These are phyloP conservation scores for Acronicta alni DNA, from an alignment of 2,888 invertebrate species.

Conservation along the genomic window DNA sequence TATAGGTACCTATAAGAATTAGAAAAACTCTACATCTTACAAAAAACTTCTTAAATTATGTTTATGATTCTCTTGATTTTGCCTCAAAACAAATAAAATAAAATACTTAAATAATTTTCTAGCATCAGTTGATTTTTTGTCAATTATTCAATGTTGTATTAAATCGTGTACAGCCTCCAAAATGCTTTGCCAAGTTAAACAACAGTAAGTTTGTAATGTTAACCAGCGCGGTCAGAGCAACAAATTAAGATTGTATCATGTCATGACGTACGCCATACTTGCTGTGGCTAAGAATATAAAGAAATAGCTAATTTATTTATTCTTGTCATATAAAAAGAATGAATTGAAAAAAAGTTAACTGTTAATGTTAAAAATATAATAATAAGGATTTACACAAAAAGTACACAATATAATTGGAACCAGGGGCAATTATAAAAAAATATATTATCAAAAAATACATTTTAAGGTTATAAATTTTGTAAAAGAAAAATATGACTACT, in stretches of 20 bases:
- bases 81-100: too few species aligned
- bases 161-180: conserved; percentile 51
- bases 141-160: conserved; percentile 40
- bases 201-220: conserved; percentile 59
- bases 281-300: conserved; percentile 59
- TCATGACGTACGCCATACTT: conserved; percentile 63
- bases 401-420: too few species aligned
- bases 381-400: too few species aligned
- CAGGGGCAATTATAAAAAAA: too few species aligned
- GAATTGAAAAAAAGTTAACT: not conserved
- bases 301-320: conserved; percentile 57
- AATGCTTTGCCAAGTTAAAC: conserved; percentile 56
- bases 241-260: conserved; percentile 82
- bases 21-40: too few species aligned
- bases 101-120: not conserved
- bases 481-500: too few species aligned
- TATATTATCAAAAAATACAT: too few species aligned
- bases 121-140: conserved; percentile 6
- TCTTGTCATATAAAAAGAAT: conserved; percentile 23
- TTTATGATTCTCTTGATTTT: too few species aligned
- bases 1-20: too few species aligned
- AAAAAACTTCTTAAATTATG: too few species aligned
- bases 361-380: too few species aligned
- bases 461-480: too few species aligned
- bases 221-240: conserved; percentile 66